Base-by-base conservation (phyloP, 2,888 invertebrate species). In the Allophyes oxyacanthae region DNA sequence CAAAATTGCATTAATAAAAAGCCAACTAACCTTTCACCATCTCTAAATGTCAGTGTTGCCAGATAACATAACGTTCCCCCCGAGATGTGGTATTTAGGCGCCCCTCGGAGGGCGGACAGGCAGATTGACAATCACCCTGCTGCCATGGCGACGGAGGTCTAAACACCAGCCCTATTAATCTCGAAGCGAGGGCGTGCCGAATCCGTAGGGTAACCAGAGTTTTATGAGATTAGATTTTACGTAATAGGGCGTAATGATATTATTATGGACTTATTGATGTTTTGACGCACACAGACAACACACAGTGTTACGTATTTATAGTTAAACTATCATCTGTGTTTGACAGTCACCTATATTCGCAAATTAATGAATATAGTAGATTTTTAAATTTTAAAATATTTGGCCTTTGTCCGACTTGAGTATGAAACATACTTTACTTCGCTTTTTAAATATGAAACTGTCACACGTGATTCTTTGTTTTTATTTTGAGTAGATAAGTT, bases 161-260 rank as follows among this genome's bases (percentile, higher is more conserved):
- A 92, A 92, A 93, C 93, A 93, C 28, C 73, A 72, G 84, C 87
- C 87, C 89, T 89, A 92, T 92, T 91, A 92, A 92, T 92, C 92
- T 91, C 90, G 68, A 75, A 75, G 87, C 79, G 78, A 89, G 90
- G 92, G 92, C 87, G 92, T 88, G 85, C 83, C 87, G 83, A 86
- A 85, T 83, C 59, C 44, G 69, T 70, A 82, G 82, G 83, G 88
- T 87, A 78, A 78, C 81, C 81, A 78, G 50, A 65, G 58, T 70
- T 55, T 60, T 73, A 63, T 52, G 50, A 60, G 63, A 75, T 73
- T 71, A 62, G 45, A 51, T 67, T 74, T 61, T 58, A 61, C 42
- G 41, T 58, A 64, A 70, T 64, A 55, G 66, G 53, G 58, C 48
- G 53, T 69, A 55, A 61, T 64, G 15, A 44, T 51, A 62, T 44